Evolutionary conservation across 1,140 invertebrate species (phyloP), one percentile per base, ranked within the genome.

Genomic region (Ruditapes philippinarum): DNA sequence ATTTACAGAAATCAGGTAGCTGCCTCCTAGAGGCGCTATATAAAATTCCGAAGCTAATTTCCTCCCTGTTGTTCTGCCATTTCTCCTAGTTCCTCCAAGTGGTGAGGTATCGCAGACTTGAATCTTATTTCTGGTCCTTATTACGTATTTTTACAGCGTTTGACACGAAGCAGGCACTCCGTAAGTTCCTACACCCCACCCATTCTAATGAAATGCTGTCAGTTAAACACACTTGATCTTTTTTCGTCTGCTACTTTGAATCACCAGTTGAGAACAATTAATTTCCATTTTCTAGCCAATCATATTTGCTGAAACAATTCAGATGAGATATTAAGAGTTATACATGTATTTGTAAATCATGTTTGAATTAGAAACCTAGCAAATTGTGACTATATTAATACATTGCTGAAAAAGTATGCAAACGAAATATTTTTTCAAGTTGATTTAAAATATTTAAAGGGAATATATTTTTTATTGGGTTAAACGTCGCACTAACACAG

Each of bases 11-110:
- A 65, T 62, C 33, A 62, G 33, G 51, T 33, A 81, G 54, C 9
- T 28, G 9, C 38, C 49, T 42, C 31, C 79, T 54, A 40, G 79
- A 62, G 57, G 54, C 79, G 49, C 49, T 54, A 62, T 60, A 45
- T 60, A 42, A 81, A 33, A 65, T 62, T 62, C 57, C 31, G 17
- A n/a, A 40, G 57, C 60, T 62, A 81, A 81, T 62, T 65, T 60
- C 79, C 79, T 28, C 7, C n/a, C 76, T n/a, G n/a, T 36, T 54
- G 5, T 19, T 74, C 70, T 45, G 38, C 25, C 38, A 49, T 22
- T 74, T 42, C 40, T 42, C 40, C 40, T 74, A 14, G n/a, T 40
- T 38, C 45, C 70, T 49, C 49, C 57, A 42, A 74, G 38, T 74
- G 25, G 17, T 74, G 70, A 74, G 45, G 45, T 28, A 49, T 22